Conservation (phyloP, 2,797 vertebrate species). For the Neostethus bicornis region DNA sequence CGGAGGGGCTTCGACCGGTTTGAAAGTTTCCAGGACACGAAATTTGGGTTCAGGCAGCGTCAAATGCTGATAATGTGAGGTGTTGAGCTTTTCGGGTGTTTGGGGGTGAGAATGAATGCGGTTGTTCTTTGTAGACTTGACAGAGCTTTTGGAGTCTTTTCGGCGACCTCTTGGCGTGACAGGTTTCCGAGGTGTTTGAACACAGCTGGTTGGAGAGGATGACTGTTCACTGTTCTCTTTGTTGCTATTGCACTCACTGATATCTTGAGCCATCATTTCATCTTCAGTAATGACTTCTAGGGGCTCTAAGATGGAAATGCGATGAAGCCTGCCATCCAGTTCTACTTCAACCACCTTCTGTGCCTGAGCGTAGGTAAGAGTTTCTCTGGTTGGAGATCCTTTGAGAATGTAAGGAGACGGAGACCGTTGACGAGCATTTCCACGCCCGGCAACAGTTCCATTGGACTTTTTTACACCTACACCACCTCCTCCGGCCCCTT, state of each 20-base stretch:
- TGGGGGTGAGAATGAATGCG: constrained; percentile 59
- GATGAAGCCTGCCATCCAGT: constrained; percentile 94
- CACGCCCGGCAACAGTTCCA: constrained; percentile 79
- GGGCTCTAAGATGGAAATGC: constrained; percentile 93
- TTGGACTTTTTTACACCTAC: constrained; percentile 68
- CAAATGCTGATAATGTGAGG: constrained; percentile 59
- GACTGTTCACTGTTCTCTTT: constrained; percentile 96
- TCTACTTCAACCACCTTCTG: constrained; percentile 97
- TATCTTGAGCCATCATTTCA: constrained; percentile 95
- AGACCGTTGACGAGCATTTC: constrained; percentile 81
- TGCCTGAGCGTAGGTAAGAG: constrained; percentile 91
- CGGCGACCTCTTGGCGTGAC: constrained; percentile 85
- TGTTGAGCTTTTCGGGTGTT: constrained; percentile 79
- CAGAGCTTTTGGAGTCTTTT: constrained; percentile 85
- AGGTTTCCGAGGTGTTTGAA: constrained; percentile 77
- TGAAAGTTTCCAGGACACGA: constrained; percentile 83
- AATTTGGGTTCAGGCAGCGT: constrained; percentile 88
- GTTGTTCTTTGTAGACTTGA: constrained; percentile 76
- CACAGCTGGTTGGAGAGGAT: constrained; percentile 78
- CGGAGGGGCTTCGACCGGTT: constrained; percentile 78
- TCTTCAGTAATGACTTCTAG: constrained; percentile 94
- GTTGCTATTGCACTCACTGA: constrained; percentile 97
- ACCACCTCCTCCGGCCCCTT: constrained; percentile 76
- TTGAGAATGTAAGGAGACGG: constrained; percentile 93
- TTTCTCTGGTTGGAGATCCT: constrained; percentile 88